Evolutionary conservation across 2,888 invertebrate genomes (phyloP).

Genomic region (Trissolcus japonicus): DNA sequence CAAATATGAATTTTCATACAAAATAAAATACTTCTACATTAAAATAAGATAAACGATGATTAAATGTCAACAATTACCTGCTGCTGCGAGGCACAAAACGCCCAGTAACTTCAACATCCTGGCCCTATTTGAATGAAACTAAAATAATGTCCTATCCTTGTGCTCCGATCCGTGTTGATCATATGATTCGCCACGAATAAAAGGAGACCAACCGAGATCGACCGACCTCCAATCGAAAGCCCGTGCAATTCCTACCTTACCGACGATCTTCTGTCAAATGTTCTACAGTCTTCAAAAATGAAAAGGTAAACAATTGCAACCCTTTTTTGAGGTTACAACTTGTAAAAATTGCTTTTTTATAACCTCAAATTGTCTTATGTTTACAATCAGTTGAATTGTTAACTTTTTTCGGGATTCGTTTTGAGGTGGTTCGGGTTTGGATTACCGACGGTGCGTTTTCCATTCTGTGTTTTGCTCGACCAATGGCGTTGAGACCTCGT

Average conservation of each 20-base stretch:
- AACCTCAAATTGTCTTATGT: neutral
- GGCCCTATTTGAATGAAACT: constrained; percentile 24
- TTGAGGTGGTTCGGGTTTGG: neutral
- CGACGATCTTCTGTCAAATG: neutral
- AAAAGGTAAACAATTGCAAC: no score
- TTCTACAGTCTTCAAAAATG: no score
- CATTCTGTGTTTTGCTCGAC: neutral
- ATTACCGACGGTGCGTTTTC: neutral
- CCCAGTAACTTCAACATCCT: constrained; percentile 60
- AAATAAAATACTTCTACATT: constrained; percentile 1
- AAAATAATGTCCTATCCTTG: constrained; percentile 39
- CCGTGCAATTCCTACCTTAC: constrained; percentile 9
- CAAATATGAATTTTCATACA: neutral
- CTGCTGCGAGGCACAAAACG: constrained; percentile 35
- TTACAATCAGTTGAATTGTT: neutral
- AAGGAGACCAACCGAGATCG: constrained; percentile 2
- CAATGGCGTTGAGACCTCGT: constrained; percentile 28
- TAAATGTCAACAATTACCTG: constrained; percentile 55
- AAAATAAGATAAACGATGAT: neutral
- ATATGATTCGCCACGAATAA: constrained; percentile 48
- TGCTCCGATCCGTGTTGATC: constrained; percentile 44
- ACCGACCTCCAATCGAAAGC: neutral
- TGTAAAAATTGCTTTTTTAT: no score
- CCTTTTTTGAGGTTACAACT: no score
- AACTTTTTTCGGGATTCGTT: neutral